Percentiles rank a stretch among this genome's conserved stretches.
These are phyloP conservation scores for Glaucopsyche alexis DNA, from an alignment of 2,888 invertebrate genomes.

Conservation along the genomic window DNA sequence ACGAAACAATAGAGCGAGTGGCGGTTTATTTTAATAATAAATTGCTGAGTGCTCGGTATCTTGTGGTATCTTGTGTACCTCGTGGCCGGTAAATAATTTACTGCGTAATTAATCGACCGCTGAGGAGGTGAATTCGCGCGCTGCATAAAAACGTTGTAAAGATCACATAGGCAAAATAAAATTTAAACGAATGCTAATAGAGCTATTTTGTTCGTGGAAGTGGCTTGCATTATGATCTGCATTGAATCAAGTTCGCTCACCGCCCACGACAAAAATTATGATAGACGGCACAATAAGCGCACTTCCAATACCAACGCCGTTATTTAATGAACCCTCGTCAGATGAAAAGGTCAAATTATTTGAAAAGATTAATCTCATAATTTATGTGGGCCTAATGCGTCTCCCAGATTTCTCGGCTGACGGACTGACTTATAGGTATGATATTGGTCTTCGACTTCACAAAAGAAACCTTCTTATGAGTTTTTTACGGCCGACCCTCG, in stretches of 20 bases:
- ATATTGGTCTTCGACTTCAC: slow-evolving; percentile 63
- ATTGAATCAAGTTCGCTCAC: slow-evolving; percentile 50
- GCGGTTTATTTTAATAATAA: slow-evolving; percentile 31
- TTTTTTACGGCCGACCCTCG: slow-evolving; percentile 46
- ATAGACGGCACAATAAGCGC: slow-evolving; percentile 77
- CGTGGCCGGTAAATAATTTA: slow-evolving; percentile 20
- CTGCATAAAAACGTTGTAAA: not conserved
- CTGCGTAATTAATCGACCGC: slow-evolving; percentile 25
- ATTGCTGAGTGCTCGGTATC: slow-evolving; percentile 22
- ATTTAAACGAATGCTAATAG: slow-evolving; percentile 16
- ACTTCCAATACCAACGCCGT: slow-evolving; percentile 72
- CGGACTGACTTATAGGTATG: slow-evolving; percentile 55
- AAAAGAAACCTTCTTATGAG: slow-evolving; percentile 50
- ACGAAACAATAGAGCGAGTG: slow-evolving; percentile 26
- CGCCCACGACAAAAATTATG: slow-evolving; percentile 70
- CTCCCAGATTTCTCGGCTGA: slow-evolving; percentile 68
- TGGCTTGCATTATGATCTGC: slow-evolving; percentile 39
- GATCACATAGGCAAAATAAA: slow-evolving; percentile 18
- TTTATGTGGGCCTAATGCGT: slow-evolving; percentile 72
- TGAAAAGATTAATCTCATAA: slow-evolving; percentile 79
- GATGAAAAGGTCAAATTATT: slow-evolving; percentile 79
- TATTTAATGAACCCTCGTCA: slow-evolving; percentile 80
- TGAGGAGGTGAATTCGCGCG: not conserved
- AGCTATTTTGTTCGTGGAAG: slow-evolving; percentile 15
- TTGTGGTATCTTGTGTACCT: too few relatives aligned